Percentiles rank a stretch among this genome's conserved stretches.
Conservation (phyloP, 2,113 vertebrate species). For the Copsychus sechellarum region DNA sequence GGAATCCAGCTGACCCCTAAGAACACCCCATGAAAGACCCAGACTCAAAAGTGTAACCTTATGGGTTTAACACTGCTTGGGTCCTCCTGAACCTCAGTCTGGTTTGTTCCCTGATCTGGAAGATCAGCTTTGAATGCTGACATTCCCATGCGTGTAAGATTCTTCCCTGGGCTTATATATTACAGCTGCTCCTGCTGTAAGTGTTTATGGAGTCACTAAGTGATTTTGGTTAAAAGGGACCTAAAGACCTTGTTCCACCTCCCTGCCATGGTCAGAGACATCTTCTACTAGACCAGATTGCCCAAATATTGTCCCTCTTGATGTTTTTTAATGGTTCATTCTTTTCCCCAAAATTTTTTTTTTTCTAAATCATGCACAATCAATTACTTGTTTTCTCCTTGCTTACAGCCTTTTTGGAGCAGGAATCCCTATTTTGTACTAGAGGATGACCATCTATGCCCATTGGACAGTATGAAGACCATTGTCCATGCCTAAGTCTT, state of each 20-base stretch:
- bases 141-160: background rate
- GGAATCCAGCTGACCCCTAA: fast-evolving
- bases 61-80: background rate
- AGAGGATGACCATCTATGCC: background rate
- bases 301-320: background rate
- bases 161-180: background rate
- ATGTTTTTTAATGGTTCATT: background rate
- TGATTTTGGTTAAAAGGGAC: background rate
- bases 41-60: background rate
- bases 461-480: background rate
- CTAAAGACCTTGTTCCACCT: background rate
- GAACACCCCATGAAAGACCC: background rate
- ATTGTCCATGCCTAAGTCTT: background rate
- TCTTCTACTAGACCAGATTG: background rate
- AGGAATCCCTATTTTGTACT: background rate
- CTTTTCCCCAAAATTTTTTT: fast-evolving
- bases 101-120: background rate
- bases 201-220: background rate
- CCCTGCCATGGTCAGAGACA: background rate
- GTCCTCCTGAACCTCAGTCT: background rate
- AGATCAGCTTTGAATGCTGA: background rate
- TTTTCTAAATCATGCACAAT: too few species aligned
- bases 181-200: background rate
- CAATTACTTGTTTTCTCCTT: background rate
- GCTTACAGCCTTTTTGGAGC: background rate